Percentiles rank a stretch among this genome's conserved stretches.
These are phyloP conservation scores for Siphlonurus alternatus DNA, from an alignment of 2,888 invertebrate genomes.

Conservation along the genomic window DNA sequence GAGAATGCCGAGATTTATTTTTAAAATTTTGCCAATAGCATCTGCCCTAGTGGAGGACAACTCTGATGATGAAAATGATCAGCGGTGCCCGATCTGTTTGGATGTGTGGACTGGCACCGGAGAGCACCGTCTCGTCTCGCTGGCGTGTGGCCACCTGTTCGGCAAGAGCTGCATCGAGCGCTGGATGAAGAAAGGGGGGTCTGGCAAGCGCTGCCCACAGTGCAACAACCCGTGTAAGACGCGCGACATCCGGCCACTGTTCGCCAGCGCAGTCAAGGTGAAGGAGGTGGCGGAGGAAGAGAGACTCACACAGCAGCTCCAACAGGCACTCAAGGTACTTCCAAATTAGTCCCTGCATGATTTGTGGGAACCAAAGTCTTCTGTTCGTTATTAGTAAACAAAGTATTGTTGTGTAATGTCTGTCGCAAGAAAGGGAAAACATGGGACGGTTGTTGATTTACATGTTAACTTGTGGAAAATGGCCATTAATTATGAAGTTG, in stretches of 20 bases:
- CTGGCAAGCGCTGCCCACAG: constrained; percentile 51
- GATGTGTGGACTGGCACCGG: constrained; percentile 79
- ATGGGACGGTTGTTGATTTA: too few relatives aligned
- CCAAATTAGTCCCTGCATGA: too few relatives aligned
- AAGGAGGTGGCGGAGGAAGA: neutral
- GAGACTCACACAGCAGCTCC: neutral
- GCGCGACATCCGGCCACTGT: constrained; percentile 59
- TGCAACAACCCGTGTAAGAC: constrained; percentile 59
- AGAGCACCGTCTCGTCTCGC: constrained; percentile 64
- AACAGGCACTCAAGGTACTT: neutral
- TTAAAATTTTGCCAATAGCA: neutral
- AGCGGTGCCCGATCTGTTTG: constrained; percentile 73
- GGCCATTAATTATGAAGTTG: too few relatives aligned
- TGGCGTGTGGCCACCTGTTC: constrained; percentile 87
- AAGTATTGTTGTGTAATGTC: too few relatives aligned
- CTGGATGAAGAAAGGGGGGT: constrained; percentile 45
- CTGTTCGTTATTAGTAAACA: too few relatives aligned
- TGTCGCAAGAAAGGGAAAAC: too few relatives aligned
- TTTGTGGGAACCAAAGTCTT: too few relatives aligned
- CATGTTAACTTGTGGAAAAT: too few relatives aligned
- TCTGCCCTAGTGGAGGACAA: neutral
- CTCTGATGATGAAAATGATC: constrained; percentile 38
- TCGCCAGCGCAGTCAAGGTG: neutral
- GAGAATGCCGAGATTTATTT: too few relatives aligned
- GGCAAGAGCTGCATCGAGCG: constrained; percentile 61